These are phyloP conservation scores for Notothenia rossii DNA, from an alignment of 2,113 vertebrate genomes.

Conservation along the genomic window DNA sequence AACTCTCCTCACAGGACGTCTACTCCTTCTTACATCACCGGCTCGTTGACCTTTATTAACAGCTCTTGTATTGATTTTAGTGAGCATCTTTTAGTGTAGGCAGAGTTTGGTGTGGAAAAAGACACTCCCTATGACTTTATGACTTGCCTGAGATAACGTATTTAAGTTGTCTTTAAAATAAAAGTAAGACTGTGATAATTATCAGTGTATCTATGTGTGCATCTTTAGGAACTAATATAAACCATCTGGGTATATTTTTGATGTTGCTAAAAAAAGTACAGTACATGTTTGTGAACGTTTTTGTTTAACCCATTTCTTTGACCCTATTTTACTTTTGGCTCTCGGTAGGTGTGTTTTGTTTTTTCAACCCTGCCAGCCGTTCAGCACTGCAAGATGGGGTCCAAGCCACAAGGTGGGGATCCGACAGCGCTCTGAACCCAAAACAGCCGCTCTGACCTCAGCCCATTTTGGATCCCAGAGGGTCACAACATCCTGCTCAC, in stretches of 20 bases:
- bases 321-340: constrained; percentile 13
- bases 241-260: background rate
- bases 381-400: constrained; percentile 52
- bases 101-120: background rate
- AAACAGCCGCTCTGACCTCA: constrained; percentile 42
- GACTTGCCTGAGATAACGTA: background rate
- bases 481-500: constrained; percentile 65
- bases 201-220: background rate
- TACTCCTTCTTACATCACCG: constrained; percentile 19
- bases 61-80: background rate
- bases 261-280: background rate
- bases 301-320: constrained; percentile 1
- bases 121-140: background rate
- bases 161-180: background rate
- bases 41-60: constrained; percentile 25
- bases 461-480: constrained; percentile 48
- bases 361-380: constrained; percentile 17
- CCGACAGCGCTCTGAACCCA: constrained; percentile 53
- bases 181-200: background rate
- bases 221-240: background rate
- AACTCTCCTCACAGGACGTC: constrained; percentile 54
- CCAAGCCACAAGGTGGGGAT: constrained; percentile 78
- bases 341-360: constrained; percentile 32
- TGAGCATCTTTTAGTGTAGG: background rate
- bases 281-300: background rate